Percentiles rank a stretch among this genome's conserved stretches.
Conservation (phyloP, 2,797 vertebrate genomes). For the Clamator glandarius region DNA sequence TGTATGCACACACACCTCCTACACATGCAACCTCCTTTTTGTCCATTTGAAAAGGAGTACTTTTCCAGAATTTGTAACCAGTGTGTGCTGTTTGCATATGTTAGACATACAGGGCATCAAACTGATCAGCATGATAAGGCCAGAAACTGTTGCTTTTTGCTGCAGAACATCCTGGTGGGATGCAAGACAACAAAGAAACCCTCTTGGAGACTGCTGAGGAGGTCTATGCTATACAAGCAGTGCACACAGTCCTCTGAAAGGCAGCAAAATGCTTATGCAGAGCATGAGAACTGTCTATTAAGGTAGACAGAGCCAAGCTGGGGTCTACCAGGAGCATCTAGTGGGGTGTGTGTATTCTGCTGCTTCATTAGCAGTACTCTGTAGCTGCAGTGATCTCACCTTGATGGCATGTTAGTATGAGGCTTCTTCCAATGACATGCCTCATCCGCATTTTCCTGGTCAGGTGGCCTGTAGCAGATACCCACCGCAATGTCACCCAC, state of each 20-base stretch:
- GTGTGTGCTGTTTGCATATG: fast-evolving
- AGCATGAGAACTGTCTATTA: not conserved
- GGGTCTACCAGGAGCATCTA: not conserved
- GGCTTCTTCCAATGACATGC: not conserved
- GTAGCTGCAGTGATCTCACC: not conserved
- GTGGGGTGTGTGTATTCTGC: not conserved
- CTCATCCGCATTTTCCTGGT: not conserved
- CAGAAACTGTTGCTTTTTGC: not conserved
- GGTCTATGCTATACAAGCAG: not conserved
- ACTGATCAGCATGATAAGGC: not conserved
- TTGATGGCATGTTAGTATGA: not conserved
- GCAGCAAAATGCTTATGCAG: not conserved
- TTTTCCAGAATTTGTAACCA: not conserved
- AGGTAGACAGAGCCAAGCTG: not conserved
- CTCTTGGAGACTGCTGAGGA: not conserved
- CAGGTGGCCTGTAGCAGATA: not conserved
- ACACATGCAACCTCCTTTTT: not conserved
- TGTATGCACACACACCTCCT: not conserved
- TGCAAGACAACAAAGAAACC: not conserved
- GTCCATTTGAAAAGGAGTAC: not conserved
- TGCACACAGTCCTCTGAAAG: not conserved
- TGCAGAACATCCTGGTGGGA: not conserved
- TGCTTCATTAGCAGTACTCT: not conserved
- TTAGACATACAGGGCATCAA: not conserved
- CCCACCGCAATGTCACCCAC: not conserved